Evolutionary conservation across 2,888 invertebrate species (phyloP), one percentile per base, ranked within the genome.

Genomic region (Pseudeuparius sepicola): DNA sequence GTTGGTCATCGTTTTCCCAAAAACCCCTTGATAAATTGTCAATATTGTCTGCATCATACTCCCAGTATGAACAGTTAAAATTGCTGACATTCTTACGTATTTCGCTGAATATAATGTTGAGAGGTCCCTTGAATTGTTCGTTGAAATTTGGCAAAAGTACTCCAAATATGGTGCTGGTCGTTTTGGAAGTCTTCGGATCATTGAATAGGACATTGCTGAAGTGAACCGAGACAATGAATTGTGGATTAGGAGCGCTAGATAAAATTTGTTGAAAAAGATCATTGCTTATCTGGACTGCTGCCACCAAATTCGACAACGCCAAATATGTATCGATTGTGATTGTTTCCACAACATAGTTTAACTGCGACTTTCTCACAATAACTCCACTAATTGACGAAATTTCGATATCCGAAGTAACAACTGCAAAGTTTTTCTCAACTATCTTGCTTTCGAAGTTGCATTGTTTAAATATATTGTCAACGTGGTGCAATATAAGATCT

Each of bases 401-500:
- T 4, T 32, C 14, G 25, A 43, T 24, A 9, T 39, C 20, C 14
- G 41, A 9, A 16, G 26, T 24, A 17, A 34, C 34, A 18, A 36
- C 31, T 3, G 14, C 31, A 23, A 48, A 34, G 10, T 40, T 44
- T 2, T 39, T 24, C 14, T 28, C 24, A 3, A 11, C 24, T 3
- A 36, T 11, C 7, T 17, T 25, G 3, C 33, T 29, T 6, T 23
- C 14, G 17, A 32, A 38, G 12, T 46, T 39, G 3, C 41, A 41
- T 10, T 34, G 39, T 16, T 39, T 37, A 23, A 52, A 26, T 23
- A 47, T 33, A 13, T 44, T 28, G 13, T 51, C 49, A 4, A 50
- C 39, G 29, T 29, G 40, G n/a, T 44, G 23, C 16, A 55, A 36
- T 16, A 54, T 45, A 29, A 40, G 37, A 35, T 55, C 52, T 2